Evolutionary conservation across 2,888 invertebrate species (phyloP), one percentile per base, ranked within the genome.

Genomic region (Peribatodes rhomboidaria): DNA sequence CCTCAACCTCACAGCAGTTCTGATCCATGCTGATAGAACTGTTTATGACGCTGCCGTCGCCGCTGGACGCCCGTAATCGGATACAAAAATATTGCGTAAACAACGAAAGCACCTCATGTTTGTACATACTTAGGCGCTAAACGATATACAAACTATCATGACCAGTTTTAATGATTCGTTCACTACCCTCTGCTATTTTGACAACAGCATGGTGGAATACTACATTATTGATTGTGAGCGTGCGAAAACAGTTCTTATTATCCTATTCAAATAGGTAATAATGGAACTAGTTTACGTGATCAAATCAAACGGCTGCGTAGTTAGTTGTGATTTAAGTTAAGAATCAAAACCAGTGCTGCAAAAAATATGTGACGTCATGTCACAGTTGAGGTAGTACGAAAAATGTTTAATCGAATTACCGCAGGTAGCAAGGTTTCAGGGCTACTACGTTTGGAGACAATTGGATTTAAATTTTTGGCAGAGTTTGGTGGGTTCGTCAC

Each of bases 381-480:
- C 64, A 64, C 61, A 55, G 57, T 54, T 66, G 42, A 63, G 61
- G 47, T 59, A 54, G 41, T 50, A 55, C 57, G 39, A 63, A 67
- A 62, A 41, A 69, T 68, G 65, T 71, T 69, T 83, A 87, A 87
- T 83, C 75, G 77, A 79, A 83, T 84, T 85, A 85, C 65, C 14
- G 56, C 57, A 50, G 39, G 55, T 37, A 41, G 56, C 42, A 22
- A 56, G 70, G 75, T 76, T 79, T 78, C 79, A 82, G 79, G 76
- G 81, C 78, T 79, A 39, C 56, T 52, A 35, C 64, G 67, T 63
- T 70, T 63, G 18, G 60, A 67, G 56, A 79, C 76, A 89, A 90
- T 89, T 87, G 88, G 89, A 89, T 89, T 88, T 85, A 68, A 81
- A 85, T 75, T 87, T 88, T 88, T 76, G 84, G 85, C 74, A 79